Conservation (phyloP, 2,113 vertebrate species). For the Oncorhynchus clarkii region DNA sequence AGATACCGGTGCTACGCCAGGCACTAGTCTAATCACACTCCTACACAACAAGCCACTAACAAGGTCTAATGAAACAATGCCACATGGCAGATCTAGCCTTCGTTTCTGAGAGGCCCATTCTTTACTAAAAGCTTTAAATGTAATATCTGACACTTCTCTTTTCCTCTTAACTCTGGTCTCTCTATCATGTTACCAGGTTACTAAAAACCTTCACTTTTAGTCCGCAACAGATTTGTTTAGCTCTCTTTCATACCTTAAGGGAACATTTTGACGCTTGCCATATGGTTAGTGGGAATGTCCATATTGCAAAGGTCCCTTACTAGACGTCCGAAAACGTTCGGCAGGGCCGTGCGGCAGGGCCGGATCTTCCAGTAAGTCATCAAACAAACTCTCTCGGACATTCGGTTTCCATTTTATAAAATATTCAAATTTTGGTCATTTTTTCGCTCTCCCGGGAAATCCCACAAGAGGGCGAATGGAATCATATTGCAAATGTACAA, state of each 20-base stretch:
- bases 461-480: too few species aligned
- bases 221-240: slow-evolving; percentile 15
- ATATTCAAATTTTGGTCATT: too few species aligned
- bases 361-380: too few species aligned
- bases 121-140: not conserved
- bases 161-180: not conserved
- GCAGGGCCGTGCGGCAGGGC: too few species aligned
- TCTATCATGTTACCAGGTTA: not conserved
- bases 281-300: too few species aligned
- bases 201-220: slow-evolving; percentile 3
- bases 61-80: not conserved
- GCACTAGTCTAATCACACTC: not conserved
- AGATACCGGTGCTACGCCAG: not conserved
- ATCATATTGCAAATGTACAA: too few species aligned
- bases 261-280: too few species aligned
- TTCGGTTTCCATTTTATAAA: too few species aligned
- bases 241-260: not conserved
- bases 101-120: not conserved
- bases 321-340: too few species aligned
- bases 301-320: too few species aligned
- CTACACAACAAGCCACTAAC: not conserved
- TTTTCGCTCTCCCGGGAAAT: too few species aligned
- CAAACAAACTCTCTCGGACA: too few species aligned
- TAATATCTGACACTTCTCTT: not conserved
- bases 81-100: not conserved